These are phyloP conservation scores for Dynastes hyllus DNA, from an alignment of 2,888 invertebrate genomes.

Conservation along the genomic window DNA sequence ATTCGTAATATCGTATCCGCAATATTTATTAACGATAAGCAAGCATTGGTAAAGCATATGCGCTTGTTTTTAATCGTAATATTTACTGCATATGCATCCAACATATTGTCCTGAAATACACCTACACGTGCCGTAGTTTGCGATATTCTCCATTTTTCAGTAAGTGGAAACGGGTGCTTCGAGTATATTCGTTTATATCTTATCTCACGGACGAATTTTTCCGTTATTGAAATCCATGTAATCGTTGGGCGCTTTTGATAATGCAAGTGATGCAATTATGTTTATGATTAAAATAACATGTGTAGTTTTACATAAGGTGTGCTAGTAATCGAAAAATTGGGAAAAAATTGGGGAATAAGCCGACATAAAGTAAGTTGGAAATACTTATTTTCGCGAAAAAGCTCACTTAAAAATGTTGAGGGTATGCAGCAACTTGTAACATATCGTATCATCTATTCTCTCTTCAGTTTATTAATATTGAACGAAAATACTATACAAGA, in stretches of 20 bases:
- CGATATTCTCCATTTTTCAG: conserved; percentile 22
- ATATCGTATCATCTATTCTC: too few relatives aligned
- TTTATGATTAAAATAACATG: not conserved
- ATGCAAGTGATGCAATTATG: conserved; percentile 17
- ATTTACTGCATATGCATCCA: conserved; percentile 19
- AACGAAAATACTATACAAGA: too few relatives aligned
- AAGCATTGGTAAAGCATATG: not conserved
- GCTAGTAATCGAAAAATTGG: too few relatives aligned
- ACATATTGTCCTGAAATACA: conserved; percentile 23
- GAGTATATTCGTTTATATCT: conserved; percentile 35
- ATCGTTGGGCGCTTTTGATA: conserved; percentile 7
- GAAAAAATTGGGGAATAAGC: too few relatives aligned
- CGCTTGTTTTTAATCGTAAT: conserved; percentile 1
- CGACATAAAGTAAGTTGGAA: too few relatives aligned
- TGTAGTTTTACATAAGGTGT: too few relatives aligned
- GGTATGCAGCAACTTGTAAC: too few relatives aligned
- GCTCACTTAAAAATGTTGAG: too few relatives aligned
- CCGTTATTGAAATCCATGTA: conserved; percentile 15
- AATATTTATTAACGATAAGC: conserved; percentile 11
- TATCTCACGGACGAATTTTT: conserved; percentile 30
- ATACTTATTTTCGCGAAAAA: too few relatives aligned
- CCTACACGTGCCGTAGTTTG: conserved; percentile 34
- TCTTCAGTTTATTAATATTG: too few relatives aligned
- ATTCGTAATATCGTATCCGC: too few relatives aligned
- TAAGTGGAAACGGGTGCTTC: conserved; percentile 3